Evolutionary conservation across 2,113 vertebrate genomes (phyloP).

Genomic region (Micromys minutus): DNA sequence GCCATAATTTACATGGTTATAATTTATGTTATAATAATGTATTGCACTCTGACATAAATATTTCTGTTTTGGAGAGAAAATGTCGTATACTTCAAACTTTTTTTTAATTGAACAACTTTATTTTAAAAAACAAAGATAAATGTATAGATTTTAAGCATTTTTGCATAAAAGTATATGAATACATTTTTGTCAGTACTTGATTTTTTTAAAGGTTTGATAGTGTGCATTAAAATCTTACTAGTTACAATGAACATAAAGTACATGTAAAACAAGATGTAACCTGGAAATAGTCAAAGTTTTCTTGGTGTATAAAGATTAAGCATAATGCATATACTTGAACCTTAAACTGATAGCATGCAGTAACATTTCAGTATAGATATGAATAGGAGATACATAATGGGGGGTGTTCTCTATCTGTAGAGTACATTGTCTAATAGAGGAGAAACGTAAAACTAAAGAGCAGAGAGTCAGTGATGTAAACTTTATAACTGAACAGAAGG

Average conservation of each 20-base stretch:
- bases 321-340: neutral
- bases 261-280: too few species aligned
- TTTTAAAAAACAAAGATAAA: too few species aligned
- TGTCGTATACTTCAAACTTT: slow-evolving; percentile 18
- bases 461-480: neutral
- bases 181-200: too few species aligned
- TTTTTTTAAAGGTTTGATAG: too few species aligned
- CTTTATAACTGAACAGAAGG: neutral
- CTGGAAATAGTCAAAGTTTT: too few species aligned
- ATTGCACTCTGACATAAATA: slow-evolving; percentile 30
- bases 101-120: too few species aligned
- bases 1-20: slow-evolving; percentile 16
- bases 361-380: neutral
- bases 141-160: too few species aligned
- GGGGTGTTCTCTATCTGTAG: neutral
- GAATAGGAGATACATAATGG: neutral
- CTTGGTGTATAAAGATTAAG: too few species aligned
- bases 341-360: slow-evolving; percentile 1
- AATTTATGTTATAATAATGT: slow-evolving; percentile 35
- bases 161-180: too few species aligned
- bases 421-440: slow-evolving; percentile 19
- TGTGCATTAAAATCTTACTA: too few species aligned
- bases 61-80: slow-evolving; percentile 42
- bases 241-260: too few species aligned
- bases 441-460: neutral